Conservation (phyloP, 2,888 invertebrate genomes). For the Metacarcinus magister region DNA sequence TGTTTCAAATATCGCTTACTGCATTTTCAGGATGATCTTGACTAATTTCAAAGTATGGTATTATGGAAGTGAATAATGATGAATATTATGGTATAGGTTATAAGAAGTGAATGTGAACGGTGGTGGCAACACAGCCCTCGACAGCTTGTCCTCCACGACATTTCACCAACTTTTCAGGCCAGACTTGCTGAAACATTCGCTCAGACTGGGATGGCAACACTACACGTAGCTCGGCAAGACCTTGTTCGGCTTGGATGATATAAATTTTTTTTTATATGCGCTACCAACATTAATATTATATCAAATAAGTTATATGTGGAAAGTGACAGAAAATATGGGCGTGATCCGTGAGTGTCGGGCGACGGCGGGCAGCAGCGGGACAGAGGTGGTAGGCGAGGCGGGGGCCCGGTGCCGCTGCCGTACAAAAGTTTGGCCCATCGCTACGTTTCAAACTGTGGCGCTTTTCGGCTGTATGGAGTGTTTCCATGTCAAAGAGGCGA, state of each 20-base stretch:
- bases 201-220: slow-evolving; percentile 81
- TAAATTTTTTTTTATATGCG: slow-evolving; percentile 79
- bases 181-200: slow-evolving; percentile 67
- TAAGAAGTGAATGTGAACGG: neutral
- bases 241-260: slow-evolving; percentile 81
- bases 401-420: slow-evolving; percentile 1
- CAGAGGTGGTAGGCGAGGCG: neutral
- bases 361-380: neutral
- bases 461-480: slow-evolving; percentile 77
- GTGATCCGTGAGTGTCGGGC: slow-evolving; percentile 1
- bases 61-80: neutral
- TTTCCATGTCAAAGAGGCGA: slow-evolving; percentile 80
- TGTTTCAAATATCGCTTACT: slow-evolving; percentile 50
- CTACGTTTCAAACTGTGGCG: slow-evolving; percentile 80
- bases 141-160: slow-evolving; percentile 41
- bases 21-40: neutral
- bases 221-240: slow-evolving; percentile 80
- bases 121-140: neutral
- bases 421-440: slow-evolving; percentile 77
- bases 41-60: neutral
- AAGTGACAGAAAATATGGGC: slow-evolving; percentile 45
- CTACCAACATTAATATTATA: slow-evolving; percentile 74
- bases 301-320: slow-evolving; percentile 53
- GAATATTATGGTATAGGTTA: neutral
- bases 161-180: slow-evolving; percentile 61